Conservation (phyloP, 2,113 vertebrate genomes). For the Eptesicus fuscus region DNA sequence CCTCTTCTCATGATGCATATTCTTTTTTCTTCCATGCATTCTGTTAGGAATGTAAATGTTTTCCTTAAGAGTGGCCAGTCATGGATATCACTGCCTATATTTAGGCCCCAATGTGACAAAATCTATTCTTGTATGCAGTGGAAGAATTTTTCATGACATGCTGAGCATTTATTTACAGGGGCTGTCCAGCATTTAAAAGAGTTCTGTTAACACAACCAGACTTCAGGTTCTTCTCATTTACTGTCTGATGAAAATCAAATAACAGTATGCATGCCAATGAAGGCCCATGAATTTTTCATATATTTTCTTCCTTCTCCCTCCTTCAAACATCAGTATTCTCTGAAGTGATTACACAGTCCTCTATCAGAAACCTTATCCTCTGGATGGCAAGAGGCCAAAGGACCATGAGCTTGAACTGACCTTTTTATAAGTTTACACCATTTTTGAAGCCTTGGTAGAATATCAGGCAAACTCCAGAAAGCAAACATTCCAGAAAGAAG, state of each 20-base stretch:
- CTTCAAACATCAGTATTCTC: conserved; percentile 39
- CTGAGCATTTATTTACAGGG: conserved; percentile 71
- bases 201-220: conserved; percentile 68
- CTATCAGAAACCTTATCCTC: conserved; percentile 9
- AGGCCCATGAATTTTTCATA: conserved; percentile 65
- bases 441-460: conserved; percentile 16
- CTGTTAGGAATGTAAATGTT: conserved; percentile 62
- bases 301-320: conserved; percentile 40
- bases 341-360: conserved; percentile 45
- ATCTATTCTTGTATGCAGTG: conserved; percentile 34
- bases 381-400: conserved; percentile 24
- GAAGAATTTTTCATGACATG: conserved; percentile 67
- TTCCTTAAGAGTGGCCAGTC: conserved; percentile 65
- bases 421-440: conserved; percentile 54
- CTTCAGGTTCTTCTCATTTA: conserved; percentile 69
- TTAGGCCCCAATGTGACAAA: conserved; percentile 44
- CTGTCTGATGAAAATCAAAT: conserved; percentile 65
- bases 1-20: conserved; percentile 34
- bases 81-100: conserved; percentile 67
- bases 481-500: conserved; percentile 10
- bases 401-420: conserved; percentile 34
- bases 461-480: conserved; percentile 11
- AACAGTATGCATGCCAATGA: conserved; percentile 63
- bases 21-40: conserved; percentile 39
- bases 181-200: conserved; percentile 61